phyloP scores from a whole-genome alignment of 2,113 vertebrate genomes.

The Campylorhamphus procurvoides region DNA sequence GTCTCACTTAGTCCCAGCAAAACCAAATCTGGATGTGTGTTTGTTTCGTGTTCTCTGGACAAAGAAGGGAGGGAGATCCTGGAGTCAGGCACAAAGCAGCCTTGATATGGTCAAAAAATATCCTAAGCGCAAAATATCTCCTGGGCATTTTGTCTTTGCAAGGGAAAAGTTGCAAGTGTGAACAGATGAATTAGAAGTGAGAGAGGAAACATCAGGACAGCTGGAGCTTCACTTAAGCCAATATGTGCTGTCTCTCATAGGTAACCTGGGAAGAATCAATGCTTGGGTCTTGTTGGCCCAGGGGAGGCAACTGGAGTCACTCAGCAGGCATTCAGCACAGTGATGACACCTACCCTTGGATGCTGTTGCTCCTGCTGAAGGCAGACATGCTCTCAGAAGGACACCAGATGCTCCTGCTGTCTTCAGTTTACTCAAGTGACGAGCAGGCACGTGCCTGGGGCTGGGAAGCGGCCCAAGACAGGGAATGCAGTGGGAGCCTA shows the following conservation, averaged over 20 bases:
- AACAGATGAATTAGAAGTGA: slow-evolving; percentile 47
- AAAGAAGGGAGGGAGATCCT: not conserved
- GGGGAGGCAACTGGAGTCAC: not conserved
- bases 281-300: not conserved
- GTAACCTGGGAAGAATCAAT: not conserved
- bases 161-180: slow-evolving; percentile 28
- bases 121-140: not conserved
- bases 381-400: slow-evolving; percentile 37
- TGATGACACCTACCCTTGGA: not conserved
- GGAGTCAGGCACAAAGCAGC: not conserved
- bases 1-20: not conserved
- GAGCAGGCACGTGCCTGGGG: not conserved
- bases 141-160: not conserved
- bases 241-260: not conserved
- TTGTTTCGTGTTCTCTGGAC: not conserved
- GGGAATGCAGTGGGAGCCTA: not conserved
- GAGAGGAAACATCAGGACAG: slow-evolving; percentile 16
- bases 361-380: slow-evolving; percentile 32
- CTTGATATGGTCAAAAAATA: not conserved
- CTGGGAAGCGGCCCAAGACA: not conserved
- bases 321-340: not conserved
- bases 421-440: not conserved
- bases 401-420: slow-evolving; percentile 37
- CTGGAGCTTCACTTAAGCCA: slow-evolving; percentile 4
- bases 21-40: not conserved